phyloP scores from a whole-genome alignment of 1,140 invertebrate genomes.

The Apis dorsata region DNA sequence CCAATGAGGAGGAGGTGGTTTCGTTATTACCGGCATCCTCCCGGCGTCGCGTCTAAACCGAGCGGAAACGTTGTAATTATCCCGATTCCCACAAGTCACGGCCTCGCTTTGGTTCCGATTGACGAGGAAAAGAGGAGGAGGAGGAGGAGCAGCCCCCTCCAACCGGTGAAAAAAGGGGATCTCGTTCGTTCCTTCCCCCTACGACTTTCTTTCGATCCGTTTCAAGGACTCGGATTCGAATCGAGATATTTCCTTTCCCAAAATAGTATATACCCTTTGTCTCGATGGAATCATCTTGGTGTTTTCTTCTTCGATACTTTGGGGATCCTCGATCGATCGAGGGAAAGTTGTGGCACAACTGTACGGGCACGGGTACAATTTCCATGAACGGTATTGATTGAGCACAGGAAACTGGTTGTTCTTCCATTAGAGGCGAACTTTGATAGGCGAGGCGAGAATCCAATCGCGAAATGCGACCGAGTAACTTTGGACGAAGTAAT shows the following conservation, averaged over 20 bases:
- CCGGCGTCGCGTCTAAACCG: constrained; percentile 74
- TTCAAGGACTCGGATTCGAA: neutral
- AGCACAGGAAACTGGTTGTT: too few species aligned
- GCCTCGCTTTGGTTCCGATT: constrained; percentile 52
- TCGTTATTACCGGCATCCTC: constrained; percentile 67
- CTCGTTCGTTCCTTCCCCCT: constrained; percentile 31
- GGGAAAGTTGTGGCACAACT: too few species aligned
- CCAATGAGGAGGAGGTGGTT: constrained; percentile 65
- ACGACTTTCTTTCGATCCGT: neutral
- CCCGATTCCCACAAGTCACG: constrained; percentile 76
- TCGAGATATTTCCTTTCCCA: too few species aligned
- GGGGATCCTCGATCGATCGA: too few species aligned
- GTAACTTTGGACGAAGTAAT: neutral
- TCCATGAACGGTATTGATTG: too few species aligned
- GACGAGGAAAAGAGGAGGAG: constrained; percentile 43
- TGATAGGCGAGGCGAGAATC: too few species aligned
- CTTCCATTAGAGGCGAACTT: too few species aligned
- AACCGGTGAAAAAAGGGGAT: constrained; percentile 36
- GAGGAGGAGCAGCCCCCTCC: neutral
- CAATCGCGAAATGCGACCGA: too few species aligned
- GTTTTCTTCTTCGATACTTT: too few species aligned
- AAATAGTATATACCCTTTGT: too few species aligned
- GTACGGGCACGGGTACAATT: too few species aligned
- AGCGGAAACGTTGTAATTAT: constrained; percentile 79
- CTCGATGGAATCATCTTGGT: too few species aligned